Conservation (phyloP, 2,113 vertebrate species). For the Bombycilla garrulus region DNA sequence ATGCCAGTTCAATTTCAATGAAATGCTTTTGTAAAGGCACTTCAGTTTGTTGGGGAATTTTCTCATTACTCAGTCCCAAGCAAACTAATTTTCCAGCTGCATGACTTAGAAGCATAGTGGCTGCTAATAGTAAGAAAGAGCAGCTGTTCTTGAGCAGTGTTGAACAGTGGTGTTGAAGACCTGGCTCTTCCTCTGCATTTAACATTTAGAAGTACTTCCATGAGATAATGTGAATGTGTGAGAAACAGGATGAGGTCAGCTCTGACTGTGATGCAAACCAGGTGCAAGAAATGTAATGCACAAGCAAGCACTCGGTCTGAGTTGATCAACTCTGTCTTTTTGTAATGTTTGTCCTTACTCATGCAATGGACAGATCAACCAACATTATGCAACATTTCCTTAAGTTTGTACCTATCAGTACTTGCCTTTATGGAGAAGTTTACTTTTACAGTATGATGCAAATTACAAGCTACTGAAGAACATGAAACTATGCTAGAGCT, state of each 20-base stretch:
- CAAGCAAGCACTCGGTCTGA: not conserved
- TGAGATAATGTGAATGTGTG: not conserved
- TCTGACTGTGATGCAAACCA: not conserved
- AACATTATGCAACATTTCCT: not conserved
- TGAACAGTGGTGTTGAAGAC: not conserved
- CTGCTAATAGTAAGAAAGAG: not conserved
- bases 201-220: not conserved
- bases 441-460: not conserved
- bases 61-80: not conserved
- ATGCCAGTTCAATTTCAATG: not conserved
- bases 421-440: not conserved
- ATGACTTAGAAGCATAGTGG: not conserved
- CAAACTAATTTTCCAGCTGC: not conserved
- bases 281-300: not conserved
- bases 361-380: not conserved
- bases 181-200: not conserved
- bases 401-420: not conserved
- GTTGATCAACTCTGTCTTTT: not conserved
- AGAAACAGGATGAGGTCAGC: not conserved
- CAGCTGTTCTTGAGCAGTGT: not conserved
- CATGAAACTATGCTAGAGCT: not conserved
- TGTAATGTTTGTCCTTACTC: not conserved
- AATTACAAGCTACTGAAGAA: not conserved
- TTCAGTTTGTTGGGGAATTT: not conserved
- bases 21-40: not conserved